Conservation (phyloP, 2,113 vertebrate species). For the Sceloporus undulatus region DNA sequence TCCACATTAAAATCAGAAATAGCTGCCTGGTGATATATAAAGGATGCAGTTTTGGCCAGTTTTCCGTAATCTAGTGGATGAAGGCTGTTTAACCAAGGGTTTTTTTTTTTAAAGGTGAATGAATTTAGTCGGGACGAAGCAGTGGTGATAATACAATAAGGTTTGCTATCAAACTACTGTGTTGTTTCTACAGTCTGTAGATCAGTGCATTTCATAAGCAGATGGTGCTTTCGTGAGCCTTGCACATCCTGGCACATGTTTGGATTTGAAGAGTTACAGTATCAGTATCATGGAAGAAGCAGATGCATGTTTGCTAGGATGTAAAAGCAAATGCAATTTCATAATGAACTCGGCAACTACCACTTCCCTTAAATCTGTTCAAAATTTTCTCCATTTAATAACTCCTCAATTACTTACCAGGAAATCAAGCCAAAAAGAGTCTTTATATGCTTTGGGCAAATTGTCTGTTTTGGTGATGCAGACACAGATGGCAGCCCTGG, state of each 20-base stretch:
- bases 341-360: slow-evolving; percentile 54
- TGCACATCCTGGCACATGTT: slow-evolving; percentile 59
- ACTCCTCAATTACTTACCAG: slow-evolving; percentile 39
- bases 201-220: slow-evolving; percentile 55
- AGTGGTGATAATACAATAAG: slow-evolving; percentile 53
- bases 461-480: slow-evolving; percentile 9
- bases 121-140: slow-evolving; percentile 18
- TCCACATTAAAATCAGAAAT: background rate
- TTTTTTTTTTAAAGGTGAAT: slow-evolving; percentile 31
- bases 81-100: background rate
- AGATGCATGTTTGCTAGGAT: slow-evolving; percentile 73
- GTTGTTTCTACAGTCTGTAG: slow-evolving; percentile 47
- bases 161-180: background rate
- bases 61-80: slow-evolving; percentile 29
- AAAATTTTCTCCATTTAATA: slow-evolving; percentile 52
- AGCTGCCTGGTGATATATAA: background rate
- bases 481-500: slow-evolving; percentile 15
- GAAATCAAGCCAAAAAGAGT: slow-evolving; percentile 36
- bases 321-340: slow-evolving; percentile 69
- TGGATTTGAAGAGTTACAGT: slow-evolving; percentile 70
- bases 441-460: slow-evolving; percentile 36
- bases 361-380: slow-evolving; percentile 50
- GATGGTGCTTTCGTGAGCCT: slow-evolving; percentile 67
- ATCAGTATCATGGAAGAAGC: slow-evolving; percentile 69
- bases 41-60: background rate